Conservation (phyloP, 1,140 invertebrate genomes). For the Trachymyrmex septentrionalis region DNA sequence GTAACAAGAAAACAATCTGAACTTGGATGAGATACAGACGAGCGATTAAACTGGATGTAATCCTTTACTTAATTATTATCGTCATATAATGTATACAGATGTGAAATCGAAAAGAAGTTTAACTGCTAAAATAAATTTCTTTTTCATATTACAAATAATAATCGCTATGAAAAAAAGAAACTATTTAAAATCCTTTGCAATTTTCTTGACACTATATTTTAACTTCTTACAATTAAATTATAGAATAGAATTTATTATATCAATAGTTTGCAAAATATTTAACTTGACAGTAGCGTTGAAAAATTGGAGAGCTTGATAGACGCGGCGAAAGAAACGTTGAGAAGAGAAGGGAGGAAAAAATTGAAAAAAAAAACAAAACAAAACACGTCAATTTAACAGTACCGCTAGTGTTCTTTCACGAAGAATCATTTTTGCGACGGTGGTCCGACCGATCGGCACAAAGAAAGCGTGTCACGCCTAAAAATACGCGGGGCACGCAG, state of each 20-base stretch:
- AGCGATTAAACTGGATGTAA: not conserved
- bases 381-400: conserved; percentile 30
- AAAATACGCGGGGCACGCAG: conserved; percentile 81
- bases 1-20: not conserved
- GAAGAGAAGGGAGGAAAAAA: not conserved
- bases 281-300: not conserved
- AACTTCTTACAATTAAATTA: not conserved
- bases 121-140: not conserved
- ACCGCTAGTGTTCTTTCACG: conserved; percentile 31
- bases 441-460: conserved; percentile 58
- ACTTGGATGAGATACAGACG: not conserved
- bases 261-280: not conserved
- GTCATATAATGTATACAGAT: not conserved
- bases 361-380: not conserved
- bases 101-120: not conserved
- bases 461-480: conserved; percentile 83
- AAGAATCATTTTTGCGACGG: conserved; percentile 62
- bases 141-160: not conserved
- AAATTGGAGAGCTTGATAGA: not conserved
- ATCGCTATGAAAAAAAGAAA: not conserved
- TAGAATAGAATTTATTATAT: not conserved
- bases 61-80: not conserved
- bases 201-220: not conserved
- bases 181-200: not conserved
- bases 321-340: not conserved